Percentiles rank a stretch among this genome's conserved stretches.
phyloP scores from a whole-genome alignment of 2,888 invertebrate species.

The Octodonta nipae region DNA sequence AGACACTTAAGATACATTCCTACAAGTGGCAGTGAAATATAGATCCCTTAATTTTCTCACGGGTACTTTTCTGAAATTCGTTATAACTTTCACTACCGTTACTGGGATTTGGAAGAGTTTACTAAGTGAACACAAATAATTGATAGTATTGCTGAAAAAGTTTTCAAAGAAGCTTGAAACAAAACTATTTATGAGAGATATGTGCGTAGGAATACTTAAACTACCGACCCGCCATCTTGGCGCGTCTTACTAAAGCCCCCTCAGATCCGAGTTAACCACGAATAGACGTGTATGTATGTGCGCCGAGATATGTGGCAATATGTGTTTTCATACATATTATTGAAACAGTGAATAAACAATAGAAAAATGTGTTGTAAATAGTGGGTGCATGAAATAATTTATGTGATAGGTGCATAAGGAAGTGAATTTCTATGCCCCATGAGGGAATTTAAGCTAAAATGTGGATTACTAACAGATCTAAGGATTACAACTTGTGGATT shows the following conservation, averaged over 20 bases:
- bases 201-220: constrained; percentile 28
- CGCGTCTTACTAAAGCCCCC: constrained; percentile 28
- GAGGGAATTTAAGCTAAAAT: constrained; percentile 41
- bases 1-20: too few species aligned
- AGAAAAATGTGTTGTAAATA: constrained; percentile 27
- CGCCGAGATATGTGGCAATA: constrained; percentile 13
- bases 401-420: constrained; percentile 37
- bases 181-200: too few species aligned
- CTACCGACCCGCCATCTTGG: constrained; percentile 31
- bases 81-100: too few species aligned
- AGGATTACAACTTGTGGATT: constrained; percentile 53
- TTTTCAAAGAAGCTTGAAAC: too few species aligned
- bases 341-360: constrained; percentile 12
- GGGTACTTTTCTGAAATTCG: too few species aligned
- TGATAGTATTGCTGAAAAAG: too few species aligned
- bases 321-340: constrained; percentile 6
- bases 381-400: constrained; percentile 23
- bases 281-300: constrained; percentile 18
- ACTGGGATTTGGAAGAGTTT: too few species aligned
- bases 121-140: too few species aligned
- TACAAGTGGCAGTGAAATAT: too few species aligned
- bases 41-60: too few species aligned
- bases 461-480: constrained; percentile 52
- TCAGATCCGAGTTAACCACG: constrained; percentile 22
- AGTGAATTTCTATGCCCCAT: constrained; percentile 32